phyloP scores from a whole-genome alignment of 2,113 vertebrate genomes.

The Xiphophorus couchianus region DNA sequence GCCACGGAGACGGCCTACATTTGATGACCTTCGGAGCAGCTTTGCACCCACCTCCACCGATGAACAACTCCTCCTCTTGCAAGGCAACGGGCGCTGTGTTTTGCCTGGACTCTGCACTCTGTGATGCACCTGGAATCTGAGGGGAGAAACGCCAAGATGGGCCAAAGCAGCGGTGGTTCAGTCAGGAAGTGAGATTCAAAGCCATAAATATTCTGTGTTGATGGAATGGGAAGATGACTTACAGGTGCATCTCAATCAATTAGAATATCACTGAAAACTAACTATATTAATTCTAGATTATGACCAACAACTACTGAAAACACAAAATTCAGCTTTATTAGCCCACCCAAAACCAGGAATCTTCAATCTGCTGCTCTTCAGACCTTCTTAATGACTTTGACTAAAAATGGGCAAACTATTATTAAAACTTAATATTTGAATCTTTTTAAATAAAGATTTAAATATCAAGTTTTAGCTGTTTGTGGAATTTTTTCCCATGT shows the following conservation, averaged over 20 bases:
- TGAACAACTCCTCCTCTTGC: constrained; percentile 71
- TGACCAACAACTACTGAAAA: background rate
- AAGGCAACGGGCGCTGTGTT: constrained; percentile 66
- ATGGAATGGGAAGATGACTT: constrained; percentile 43
- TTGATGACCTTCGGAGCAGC: constrained; percentile 64
- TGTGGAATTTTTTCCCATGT: too few species aligned
- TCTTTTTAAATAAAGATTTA: too few species aligned
- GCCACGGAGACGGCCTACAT: constrained; percentile 81
- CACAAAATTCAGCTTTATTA: background rate
- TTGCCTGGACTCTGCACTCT: constrained; percentile 65
- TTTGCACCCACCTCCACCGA: constrained; percentile 60
- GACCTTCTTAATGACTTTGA: too few species aligned
- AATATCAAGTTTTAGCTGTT: too few species aligned
- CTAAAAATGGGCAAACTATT: too few species aligned
- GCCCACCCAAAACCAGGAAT: background rate
- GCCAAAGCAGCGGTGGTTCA: background rate
- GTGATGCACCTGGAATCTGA: constrained; percentile 78
- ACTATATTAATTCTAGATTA: background rate
- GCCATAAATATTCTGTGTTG: constrained; percentile 24
- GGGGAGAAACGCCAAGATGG: background rate
- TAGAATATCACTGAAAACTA: background rate
- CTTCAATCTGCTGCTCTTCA: background rate
- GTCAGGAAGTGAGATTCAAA: background rate
- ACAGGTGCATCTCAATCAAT: constrained; percentile 22
- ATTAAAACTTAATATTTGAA: too few species aligned